phyloP scores from a whole-genome alignment of 1,140 invertebrate species.

The Brachionus sp. region DNA sequence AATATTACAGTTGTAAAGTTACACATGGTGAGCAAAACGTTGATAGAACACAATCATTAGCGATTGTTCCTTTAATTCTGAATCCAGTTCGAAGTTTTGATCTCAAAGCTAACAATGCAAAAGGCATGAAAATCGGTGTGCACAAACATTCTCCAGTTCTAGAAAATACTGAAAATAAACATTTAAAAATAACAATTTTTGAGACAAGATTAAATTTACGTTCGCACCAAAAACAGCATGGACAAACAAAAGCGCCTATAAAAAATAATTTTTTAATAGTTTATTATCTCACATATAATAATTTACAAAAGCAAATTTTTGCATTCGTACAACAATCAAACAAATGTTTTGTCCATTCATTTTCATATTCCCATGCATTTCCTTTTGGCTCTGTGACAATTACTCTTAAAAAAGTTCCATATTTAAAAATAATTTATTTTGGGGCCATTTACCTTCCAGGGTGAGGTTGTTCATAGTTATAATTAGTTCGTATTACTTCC shows the following conservation, averaged over 20 bases:
- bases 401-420: background rate
- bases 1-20: constrained; percentile 22
- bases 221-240: constrained; percentile 45
- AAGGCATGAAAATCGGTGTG: constrained; percentile 29
- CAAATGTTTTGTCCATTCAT: constrained; percentile 14
- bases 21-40: constrained; percentile 35
- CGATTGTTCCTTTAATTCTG: constrained; percentile 40
- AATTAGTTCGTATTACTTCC: constrained; percentile 18
- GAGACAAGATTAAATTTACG: background rate
- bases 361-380: constrained; percentile 41
- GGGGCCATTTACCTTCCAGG: background rate
- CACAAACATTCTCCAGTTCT: constrained; percentile 39
- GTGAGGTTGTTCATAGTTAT: constrained; percentile 1
- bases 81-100: constrained; percentile 38
- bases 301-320: constrained; percentile 29
- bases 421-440: background rate
- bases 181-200: background rate
- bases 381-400: background rate
- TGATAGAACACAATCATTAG: constrained; percentile 11
- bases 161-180: constrained; percentile 9
- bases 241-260: constrained; percentile 43
- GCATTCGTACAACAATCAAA: constrained; percentile 20
- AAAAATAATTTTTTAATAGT: background rate
- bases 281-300: background rate
- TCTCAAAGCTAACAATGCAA: background rate